phyloP scores from a whole-genome alignment of 2,888 invertebrate genomes.

The Epistrophella euchroma region DNA sequence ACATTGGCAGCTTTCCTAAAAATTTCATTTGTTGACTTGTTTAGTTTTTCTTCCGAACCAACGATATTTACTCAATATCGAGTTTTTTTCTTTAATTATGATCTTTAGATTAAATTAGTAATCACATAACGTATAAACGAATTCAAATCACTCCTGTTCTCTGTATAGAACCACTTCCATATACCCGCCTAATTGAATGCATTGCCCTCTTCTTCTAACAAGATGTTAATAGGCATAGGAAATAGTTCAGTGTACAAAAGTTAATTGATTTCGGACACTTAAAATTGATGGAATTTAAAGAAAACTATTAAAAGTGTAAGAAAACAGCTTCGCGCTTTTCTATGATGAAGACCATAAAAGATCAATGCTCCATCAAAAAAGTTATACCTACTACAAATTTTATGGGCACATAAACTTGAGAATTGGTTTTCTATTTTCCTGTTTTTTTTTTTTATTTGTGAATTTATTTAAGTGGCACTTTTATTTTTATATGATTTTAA shows the following conservation, averaged over 20 bases:
- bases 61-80: too few species aligned
- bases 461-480: conserved; percentile 66
- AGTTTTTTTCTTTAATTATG: too few species aligned
- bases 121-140: too few species aligned
- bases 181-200: too few species aligned
- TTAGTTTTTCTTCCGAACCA: too few species aligned
- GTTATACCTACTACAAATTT: conserved; percentile 54
- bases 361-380: conserved; percentile 19
- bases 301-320: conserved; percentile 34
- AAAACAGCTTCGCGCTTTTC: conserved; percentile 18
- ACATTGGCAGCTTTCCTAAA: too few species aligned
- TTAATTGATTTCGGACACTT: conserved; percentile 65
- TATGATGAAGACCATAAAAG: conserved; percentile 29
- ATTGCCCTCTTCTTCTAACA: too few species aligned
- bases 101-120: too few species aligned
- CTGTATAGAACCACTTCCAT: too few species aligned
- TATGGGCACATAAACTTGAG: conserved; percentile 57
- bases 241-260: conserved; percentile 13
- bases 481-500: conserved; percentile 46
- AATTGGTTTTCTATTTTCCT: conserved; percentile 24
- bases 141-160: too few species aligned
- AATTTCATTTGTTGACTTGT: too few species aligned
- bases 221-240: not conserved
- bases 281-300: conserved; percentile 63
- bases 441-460: conserved; percentile 21